phyloP scores from a whole-genome alignment of 2,797 vertebrate species.

The Otolemur crassicaudatus region DNA sequence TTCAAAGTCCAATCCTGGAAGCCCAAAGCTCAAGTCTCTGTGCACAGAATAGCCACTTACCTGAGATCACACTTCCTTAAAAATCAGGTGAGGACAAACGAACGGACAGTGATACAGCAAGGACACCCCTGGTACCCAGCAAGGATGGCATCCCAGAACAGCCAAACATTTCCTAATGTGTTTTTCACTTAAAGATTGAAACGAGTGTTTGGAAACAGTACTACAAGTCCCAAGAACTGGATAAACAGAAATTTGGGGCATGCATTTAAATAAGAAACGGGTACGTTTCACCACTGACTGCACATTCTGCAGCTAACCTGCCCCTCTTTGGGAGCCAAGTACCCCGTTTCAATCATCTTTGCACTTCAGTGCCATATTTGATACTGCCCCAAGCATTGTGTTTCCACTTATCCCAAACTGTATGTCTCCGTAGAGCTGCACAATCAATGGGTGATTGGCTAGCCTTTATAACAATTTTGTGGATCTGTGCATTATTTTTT shows the following conservation, averaged over 20 bases:
- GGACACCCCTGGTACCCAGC: accelerated
- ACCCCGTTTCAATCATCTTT: background rate
- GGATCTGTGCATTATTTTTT: background rate
- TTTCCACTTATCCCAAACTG: background rate
- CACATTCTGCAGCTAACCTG: background rate
- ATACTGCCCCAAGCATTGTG: background rate
- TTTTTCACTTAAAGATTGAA: background rate
- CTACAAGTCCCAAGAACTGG: background rate
- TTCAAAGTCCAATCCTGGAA: background rate
- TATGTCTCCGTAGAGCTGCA: background rate
- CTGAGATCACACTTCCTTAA: background rate
- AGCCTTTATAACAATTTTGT: background rate
- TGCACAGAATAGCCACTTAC: background rate
- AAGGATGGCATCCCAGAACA: background rate
- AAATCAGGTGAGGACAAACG: background rate
- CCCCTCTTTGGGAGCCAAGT: background rate
- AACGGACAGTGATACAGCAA: accelerated
- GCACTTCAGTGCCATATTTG: too few species aligned
- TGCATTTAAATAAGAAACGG: background rate
- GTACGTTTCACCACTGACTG: accelerated
- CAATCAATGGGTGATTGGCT: background rate
- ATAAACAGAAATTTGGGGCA: background rate
- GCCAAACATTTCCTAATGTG: background rate
- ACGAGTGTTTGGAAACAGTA: background rate
- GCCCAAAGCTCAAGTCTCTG: background rate